phyloP scores from a whole-genome alignment of 2,113 vertebrate genomes.

The Oxygymnocypris stewartii region DNA sequence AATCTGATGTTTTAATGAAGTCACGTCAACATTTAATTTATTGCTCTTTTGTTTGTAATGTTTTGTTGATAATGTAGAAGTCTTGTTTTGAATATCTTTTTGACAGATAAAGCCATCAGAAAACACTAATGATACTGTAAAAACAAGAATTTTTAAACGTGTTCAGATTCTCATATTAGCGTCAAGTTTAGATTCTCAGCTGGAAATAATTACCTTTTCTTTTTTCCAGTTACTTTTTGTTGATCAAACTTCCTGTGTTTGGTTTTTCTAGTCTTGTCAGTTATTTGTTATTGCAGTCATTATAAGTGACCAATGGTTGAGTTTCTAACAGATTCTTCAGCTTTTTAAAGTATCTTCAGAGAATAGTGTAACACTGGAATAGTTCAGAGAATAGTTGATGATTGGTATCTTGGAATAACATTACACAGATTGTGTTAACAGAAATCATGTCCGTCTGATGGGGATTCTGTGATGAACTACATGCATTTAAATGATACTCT shows the following conservation, averaged over 20 bases:
- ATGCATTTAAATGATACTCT: constrained; percentile 58
- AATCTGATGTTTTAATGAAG: too few species aligned
- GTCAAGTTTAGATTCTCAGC: not conserved
- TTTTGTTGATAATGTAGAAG: not conserved
- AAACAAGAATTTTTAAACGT: not conserved
- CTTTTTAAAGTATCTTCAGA: not conserved
- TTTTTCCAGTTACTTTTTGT: not conserved
- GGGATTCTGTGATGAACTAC: too few species aligned
- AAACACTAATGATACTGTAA: not conserved
- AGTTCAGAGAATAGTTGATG: not conserved
- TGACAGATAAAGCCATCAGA: not conserved
- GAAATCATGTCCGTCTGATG: not conserved
- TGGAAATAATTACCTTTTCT: not conserved
- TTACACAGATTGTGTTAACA: not conserved
- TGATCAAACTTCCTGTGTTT: not conserved
- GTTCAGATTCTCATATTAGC: not conserved
- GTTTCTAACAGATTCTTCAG: not conserved
- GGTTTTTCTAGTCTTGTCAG: not conserved
- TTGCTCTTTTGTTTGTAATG: not conserved
- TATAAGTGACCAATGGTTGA: not conserved
- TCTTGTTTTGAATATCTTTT: not conserved
- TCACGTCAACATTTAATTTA: not conserved
- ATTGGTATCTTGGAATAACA: not conserved
- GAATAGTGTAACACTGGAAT: too few species aligned
- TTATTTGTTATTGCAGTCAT: not conserved